Conservation (phyloP, 2,888 invertebrate genomes). For the Drosophila nr. perissopoda region DNA sequence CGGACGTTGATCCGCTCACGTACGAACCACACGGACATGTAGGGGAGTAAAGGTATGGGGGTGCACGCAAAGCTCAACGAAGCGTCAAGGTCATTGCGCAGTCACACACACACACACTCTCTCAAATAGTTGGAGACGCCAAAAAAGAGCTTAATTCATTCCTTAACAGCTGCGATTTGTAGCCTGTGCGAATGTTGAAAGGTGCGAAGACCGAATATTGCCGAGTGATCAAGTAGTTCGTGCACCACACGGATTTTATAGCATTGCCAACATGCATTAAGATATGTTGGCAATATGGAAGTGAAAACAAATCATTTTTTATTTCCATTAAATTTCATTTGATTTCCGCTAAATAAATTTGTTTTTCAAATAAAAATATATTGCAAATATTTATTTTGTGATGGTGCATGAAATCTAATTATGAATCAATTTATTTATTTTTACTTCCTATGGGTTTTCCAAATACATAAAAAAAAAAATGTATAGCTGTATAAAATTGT, state of each 20-base stretch:
- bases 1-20: slow-evolving; percentile 22
- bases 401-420: background rate
- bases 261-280: background rate
- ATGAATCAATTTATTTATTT: background rate
- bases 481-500: no score
- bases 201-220: background rate
- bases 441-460: background rate
- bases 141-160: background rate
- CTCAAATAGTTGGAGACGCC: background rate
- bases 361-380: background rate
- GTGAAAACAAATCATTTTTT: background rate
- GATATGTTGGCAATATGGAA: background rate
- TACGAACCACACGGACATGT: background rate
- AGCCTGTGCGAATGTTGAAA: background rate
- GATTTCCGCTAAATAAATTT: background rate
- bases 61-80: slow-evolving; percentile 1
- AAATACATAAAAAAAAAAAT: background rate
- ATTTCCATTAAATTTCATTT: background rate
- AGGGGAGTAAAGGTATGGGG: background rate
- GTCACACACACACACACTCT: background rate
- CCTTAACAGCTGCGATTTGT: background rate
- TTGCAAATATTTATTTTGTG: background rate
- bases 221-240: background rate
- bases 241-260: background rate
- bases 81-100: slow-evolving; percentile 5